These are phyloP conservation scores for Diadophis punctatus DNA, from an alignment of 2,113 vertebrate genomes.

Conservation along the genomic window DNA sequence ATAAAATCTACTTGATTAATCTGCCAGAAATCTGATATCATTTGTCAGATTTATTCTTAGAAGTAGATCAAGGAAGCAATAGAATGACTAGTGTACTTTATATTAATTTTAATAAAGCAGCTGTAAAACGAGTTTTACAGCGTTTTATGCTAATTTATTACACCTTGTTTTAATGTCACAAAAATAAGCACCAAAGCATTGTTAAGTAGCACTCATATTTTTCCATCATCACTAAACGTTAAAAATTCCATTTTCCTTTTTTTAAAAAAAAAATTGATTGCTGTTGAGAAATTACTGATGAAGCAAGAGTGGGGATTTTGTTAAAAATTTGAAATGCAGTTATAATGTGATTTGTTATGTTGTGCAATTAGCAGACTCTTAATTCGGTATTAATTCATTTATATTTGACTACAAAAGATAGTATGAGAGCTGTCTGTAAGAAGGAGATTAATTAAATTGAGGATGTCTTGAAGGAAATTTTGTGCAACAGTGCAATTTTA, in stretches of 20 bases:
- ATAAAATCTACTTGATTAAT: background rate
- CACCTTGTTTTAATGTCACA: background rate
- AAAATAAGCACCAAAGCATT: background rate
- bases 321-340: background rate
- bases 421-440: constrained; percentile 4
- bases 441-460: background rate
- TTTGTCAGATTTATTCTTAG: background rate
- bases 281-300: background rate
- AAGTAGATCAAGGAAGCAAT: background rate
- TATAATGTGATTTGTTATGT: background rate
- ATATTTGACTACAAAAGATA: background rate
- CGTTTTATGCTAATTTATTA: background rate
- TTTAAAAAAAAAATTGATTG: no score
- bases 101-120: background rate
- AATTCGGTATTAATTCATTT: background rate
- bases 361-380: background rate
- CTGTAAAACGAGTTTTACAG: background rate
- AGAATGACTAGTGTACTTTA: background rate
- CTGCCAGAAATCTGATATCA: background rate
- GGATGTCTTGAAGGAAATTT: background rate
- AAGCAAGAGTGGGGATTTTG: background rate
- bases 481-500: background rate
- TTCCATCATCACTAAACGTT: background rate
- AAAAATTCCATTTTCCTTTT: background rate
- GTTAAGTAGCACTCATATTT: background rate